phyloP scores from a whole-genome alignment of 2,113 vertebrate species.

The Sminthopsis crassicaudata region DNA sequence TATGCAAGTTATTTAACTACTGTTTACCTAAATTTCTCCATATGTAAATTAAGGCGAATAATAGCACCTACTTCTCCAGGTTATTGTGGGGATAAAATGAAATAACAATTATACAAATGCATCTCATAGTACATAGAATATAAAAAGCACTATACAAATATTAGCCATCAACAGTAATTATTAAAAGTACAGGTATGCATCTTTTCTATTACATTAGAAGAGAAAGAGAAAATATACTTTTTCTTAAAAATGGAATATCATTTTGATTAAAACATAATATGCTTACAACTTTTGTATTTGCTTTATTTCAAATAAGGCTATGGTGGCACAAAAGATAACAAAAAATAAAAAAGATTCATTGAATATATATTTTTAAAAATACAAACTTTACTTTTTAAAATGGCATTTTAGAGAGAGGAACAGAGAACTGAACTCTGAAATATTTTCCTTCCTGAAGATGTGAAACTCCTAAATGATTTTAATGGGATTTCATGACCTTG shows the following conservation, averaged over 20 bases:
- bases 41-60: neutral
- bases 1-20: neutral
- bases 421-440: neutral
- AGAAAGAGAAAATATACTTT: slow-evolving; percentile 3
- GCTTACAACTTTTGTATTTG: neutral
- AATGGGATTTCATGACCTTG: neutral
- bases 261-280: neutral
- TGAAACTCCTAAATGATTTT: neutral
- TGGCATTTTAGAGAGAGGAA: neutral
- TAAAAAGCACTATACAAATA: neutral
- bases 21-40: neutral
- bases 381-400: slow-evolving; percentile 7
- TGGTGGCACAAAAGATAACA: neutral
- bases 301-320: slow-evolving; percentile 18
- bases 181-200: neutral
- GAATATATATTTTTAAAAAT: neutral
- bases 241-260: neutral
- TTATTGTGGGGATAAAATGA: neutral
- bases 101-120: neutral
- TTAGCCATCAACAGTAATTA: neutral
- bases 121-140: neutral
- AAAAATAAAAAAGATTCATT: neutral
- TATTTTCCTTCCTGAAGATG: neutral
- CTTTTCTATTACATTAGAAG: slow-evolving; percentile 19
- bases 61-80: neutral